Conservation (phyloP, 2,888 invertebrate species). For the Stratiomys singularior region DNA sequence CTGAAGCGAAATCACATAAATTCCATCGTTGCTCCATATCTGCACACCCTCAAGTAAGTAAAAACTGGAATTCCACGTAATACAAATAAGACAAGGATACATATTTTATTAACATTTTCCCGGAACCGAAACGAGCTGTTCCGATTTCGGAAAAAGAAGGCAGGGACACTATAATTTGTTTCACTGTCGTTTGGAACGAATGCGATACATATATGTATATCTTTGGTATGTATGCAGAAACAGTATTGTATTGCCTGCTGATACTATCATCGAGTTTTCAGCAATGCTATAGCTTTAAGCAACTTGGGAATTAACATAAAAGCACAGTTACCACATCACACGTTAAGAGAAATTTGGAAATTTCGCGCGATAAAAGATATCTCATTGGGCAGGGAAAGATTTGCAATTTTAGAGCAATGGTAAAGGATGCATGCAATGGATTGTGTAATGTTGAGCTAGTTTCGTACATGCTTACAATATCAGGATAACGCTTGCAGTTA, state of each 20-base stretch:
- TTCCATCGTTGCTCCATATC: background rate
- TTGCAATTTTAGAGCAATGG: constrained; percentile 6
- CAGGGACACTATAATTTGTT: too few species aligned
- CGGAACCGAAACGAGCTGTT: background rate
- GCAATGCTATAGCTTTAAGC: background rate
- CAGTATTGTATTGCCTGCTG: too few species aligned
- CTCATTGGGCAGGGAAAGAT: background rate
- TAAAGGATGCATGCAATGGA: too few species aligned
- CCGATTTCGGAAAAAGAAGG: too few species aligned
- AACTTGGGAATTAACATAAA: constrained; percentile 32
- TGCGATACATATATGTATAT: background rate
- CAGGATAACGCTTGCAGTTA: too few species aligned
- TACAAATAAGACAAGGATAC: constrained; percentile 33
- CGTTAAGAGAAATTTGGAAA: constrained; percentile 8
- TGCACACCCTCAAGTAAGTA: background rate
- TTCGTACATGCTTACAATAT: too few species aligned
- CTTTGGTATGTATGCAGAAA: background rate
- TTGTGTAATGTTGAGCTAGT: too few species aligned
- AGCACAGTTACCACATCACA: constrained; percentile 39
- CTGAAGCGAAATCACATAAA: constrained; percentile 23
- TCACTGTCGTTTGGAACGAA: too few species aligned
- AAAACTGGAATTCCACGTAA: background rate
- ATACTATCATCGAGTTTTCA: too few species aligned
- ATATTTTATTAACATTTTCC: constrained; percentile 16
- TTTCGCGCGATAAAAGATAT: constrained; percentile 34